Conservation (phyloP, 2,888 invertebrate genomes). For the Rhabditoides inermis region DNA sequence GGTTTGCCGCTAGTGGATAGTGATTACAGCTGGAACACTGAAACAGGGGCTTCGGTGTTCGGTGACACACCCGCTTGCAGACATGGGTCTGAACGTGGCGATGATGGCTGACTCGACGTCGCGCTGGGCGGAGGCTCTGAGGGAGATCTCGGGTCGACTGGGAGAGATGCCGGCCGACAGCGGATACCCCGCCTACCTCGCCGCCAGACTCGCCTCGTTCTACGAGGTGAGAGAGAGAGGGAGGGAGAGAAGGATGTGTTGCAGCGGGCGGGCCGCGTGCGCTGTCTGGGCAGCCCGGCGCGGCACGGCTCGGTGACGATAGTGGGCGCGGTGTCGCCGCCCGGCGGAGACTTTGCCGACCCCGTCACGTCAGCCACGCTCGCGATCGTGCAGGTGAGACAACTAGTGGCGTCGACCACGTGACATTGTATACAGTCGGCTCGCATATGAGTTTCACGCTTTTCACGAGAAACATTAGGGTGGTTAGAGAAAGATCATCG, state of each 20-base stretch:
- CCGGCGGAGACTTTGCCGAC: slow-evolving; percentile 99
- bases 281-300: slow-evolving; percentile 66
- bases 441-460: no score
- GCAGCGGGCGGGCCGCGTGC: slow-evolving; percentile 94
- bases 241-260: no score
- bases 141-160: slow-evolving; percentile 93
- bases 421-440: no score
- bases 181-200: slow-evolving; percentile 97
- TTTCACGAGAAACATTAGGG: no score
- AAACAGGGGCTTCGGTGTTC: no score
- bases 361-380: slow-evolving; percentile 99
- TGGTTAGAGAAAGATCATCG: no score
- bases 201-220: slow-evolving; percentile 94
- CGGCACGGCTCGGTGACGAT: slow-evolving; percentile 97
- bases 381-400: slow-evolving; percentile 71
- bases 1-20: no score
- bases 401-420: neutral
- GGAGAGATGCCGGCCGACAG: slow-evolving; percentile 98
- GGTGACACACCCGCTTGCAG: no score
- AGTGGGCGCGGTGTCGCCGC: slow-evolving; percentile 95
- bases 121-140: slow-evolving; percentile 98
- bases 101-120: slow-evolving; percentile 99
- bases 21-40: no score
- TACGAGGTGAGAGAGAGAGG: slow-evolving; percentile 75
- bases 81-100: slow-evolving; percentile 98